phyloP scores from a whole-genome alignment of 2,888 invertebrate genomes.

The Scelioninae gen. 1 region DNA sequence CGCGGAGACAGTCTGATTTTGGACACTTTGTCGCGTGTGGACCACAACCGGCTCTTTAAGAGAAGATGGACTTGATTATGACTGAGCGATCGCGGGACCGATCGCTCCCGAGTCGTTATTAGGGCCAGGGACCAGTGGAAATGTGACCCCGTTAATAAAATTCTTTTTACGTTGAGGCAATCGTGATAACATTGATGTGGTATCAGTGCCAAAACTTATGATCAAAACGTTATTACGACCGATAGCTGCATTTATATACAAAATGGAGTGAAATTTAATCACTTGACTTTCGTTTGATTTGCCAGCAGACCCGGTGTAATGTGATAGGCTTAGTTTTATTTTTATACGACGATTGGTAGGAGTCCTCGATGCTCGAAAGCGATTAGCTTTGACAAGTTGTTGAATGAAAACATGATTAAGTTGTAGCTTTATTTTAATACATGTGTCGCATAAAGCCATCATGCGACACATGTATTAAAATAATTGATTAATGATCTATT shows the following conservation, averaged over 20 bases:
- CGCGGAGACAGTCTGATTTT: conserved; percentile 16
- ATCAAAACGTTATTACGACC: background rate
- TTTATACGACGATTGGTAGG: too few species aligned
- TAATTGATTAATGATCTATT: too few species aligned
- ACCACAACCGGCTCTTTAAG: conserved; percentile 10
- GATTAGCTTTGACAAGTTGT: too few species aligned
- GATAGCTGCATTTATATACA: background rate
- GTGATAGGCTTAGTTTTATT: too few species aligned
- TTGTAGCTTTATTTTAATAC: too few species aligned
- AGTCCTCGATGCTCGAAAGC: too few species aligned
- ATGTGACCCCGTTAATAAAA: conserved; percentile 69
- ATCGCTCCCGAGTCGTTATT: conserved; percentile 36
- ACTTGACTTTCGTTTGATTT: background rate
- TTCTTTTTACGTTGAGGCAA: conserved; percentile 65
- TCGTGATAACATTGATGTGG: conserved; percentile 39
- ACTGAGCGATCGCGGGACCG: conserved; percentile 32
- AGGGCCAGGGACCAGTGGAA: conserved; percentile 69
- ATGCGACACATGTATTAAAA: too few species aligned
- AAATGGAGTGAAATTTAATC: background rate
- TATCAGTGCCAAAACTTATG: conserved; percentile 54
- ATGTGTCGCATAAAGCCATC: too few species aligned
- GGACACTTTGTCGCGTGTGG: conserved; percentile 13
- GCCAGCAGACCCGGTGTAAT: too few species aligned
- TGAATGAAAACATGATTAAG: too few species aligned
- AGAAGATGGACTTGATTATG: conserved; percentile 1